phyloP scores from a whole-genome alignment of 2,113 vertebrate genomes.

The Sinosuthora webbiana region DNA sequence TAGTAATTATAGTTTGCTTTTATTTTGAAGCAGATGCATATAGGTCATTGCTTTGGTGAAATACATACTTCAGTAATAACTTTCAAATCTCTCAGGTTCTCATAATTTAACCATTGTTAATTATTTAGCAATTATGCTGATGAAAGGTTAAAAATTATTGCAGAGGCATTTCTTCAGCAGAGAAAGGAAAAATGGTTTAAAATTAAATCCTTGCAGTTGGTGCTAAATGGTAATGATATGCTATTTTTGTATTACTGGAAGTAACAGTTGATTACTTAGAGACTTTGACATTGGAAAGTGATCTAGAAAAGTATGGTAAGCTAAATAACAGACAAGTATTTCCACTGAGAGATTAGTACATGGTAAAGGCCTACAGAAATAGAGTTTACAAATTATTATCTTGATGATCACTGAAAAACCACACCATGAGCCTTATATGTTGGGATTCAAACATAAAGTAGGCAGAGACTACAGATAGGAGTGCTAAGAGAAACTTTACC shows the following conservation, averaged over 20 bases:
- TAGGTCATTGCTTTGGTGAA: constrained; percentile 37
- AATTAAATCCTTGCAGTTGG: constrained; percentile 60
- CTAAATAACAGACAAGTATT: constrained; percentile 6
- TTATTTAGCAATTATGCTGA: constrained; percentile 70
- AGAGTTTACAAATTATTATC: not conserved
- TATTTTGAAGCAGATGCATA: constrained; percentile 33
- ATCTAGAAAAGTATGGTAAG: not conserved
- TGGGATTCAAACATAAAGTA: not conserved
- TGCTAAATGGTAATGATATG: constrained; percentile 60
- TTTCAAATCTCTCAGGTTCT: constrained; percentile 57
- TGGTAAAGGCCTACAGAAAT: not conserved
- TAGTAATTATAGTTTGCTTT: not conserved
- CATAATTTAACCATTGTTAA: constrained; percentile 69
- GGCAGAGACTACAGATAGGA: not conserved
- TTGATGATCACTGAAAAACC: not conserved
- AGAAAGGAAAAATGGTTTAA: constrained; percentile 43
- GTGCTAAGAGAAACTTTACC: not conserved
- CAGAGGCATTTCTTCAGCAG: constrained; percentile 52
- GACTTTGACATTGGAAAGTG: constrained; percentile 28
- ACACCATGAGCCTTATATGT: not conserved
- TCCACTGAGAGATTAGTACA: not conserved
- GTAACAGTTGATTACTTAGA: constrained; percentile 65
- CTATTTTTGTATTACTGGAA: constrained; percentile 69
- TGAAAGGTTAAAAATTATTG: constrained; percentile 72
- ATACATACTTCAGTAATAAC: constrained; percentile 49